Base-by-base conservation (phyloP, 2,888 invertebrate species). In the Clivina fossor region DNA sequence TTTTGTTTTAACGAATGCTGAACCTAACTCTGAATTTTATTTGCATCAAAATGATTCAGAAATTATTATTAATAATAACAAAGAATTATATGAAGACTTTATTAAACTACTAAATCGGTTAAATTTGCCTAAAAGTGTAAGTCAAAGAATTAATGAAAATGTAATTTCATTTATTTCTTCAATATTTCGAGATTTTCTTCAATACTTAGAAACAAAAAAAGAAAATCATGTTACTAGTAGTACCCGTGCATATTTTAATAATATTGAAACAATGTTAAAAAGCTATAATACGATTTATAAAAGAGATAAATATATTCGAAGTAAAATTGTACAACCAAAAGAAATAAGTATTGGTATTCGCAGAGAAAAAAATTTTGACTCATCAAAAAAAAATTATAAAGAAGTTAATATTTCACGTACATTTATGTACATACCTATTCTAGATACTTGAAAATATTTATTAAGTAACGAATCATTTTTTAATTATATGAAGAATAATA, bases 351-450 rank as follows among this genome's bases (percentile, higher is more conserved):
- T 57, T 8, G 43, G 43, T 18, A 24, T 22, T 15, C 18, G 44
- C 24, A 18, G 35, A 32, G 35, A 50, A 24, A 51, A 53, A 9
- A 35, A 53, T 15, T 57, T 35, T 18, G 33, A 53, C 18, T 48
- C 18, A 37, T 1, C 13, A 22, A 9, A 8, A 2, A 58, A 55
- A 20, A 37, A n/a, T 11, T 53, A 49, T 24, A 48, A 51, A 38
- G 57, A 59, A 33, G 41, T 35, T 47, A 59, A 53, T 47, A 30
- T 59, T 5, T 40, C 59, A 18, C 24, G 16, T 37, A 56, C 59
- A 22, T 59, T 53, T 48, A 47, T 38, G 32, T 59, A 59, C 26
- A 43, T 59, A 22, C 57, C 59, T 15, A 51, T 57, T 28, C 24
- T 57, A n/a, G 44, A 59, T 7, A 47, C 57, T 30, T 24, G 48